Conservation (phyloP, 2,797 vertebrate genomes). For the Acipenser oxyrinchus region DNA sequence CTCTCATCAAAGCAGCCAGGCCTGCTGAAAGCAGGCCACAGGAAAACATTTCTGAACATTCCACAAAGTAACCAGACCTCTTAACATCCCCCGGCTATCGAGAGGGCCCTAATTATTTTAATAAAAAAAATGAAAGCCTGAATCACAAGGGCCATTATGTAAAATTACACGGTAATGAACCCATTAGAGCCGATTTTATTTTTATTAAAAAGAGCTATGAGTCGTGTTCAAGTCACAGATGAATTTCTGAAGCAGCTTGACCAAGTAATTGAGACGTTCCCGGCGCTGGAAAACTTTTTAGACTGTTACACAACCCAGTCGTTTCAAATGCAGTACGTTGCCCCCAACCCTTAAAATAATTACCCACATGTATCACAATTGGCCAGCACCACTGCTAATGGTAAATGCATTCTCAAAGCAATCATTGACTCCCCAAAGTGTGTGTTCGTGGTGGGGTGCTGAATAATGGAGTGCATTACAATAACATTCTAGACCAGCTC, state of each 20-base stretch:
- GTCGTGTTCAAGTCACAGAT: slow-evolving; percentile 47
- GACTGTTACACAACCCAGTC: neutral
- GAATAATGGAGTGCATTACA: no score
- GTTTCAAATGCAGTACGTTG: neutral
- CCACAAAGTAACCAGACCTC: slow-evolving; percentile 68
- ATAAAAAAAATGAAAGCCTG: slow-evolving; percentile 59
- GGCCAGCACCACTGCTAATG: no score
- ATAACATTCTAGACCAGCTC: no score
- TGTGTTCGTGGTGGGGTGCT: no score
- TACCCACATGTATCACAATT: neutral
- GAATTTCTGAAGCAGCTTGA: slow-evolving; percentile 37
- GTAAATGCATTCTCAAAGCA: no score
- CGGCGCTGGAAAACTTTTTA: neutral
- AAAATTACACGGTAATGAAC: slow-evolving; percentile 72
- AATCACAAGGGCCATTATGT: slow-evolving; percentile 71
- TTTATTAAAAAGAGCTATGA: slow-evolving; percentile 45
- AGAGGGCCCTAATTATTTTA: slow-evolving; percentile 69
- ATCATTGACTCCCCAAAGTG: no score
- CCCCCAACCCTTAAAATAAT: neutral
- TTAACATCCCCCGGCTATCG: slow-evolving; percentile 51
- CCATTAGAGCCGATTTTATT: slow-evolving; percentile 74
- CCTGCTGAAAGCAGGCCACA: slow-evolving; percentile 66
- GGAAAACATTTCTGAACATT: slow-evolving; percentile 65
- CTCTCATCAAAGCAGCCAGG: slow-evolving; percentile 80
- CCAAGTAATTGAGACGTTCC: slow-evolving; percentile 30